Percentiles rank a stretch among this genome's conserved stretches.
Conservation (phyloP, 2,113 vertebrate genomes). For the Leucopsar rothschildi region DNA sequence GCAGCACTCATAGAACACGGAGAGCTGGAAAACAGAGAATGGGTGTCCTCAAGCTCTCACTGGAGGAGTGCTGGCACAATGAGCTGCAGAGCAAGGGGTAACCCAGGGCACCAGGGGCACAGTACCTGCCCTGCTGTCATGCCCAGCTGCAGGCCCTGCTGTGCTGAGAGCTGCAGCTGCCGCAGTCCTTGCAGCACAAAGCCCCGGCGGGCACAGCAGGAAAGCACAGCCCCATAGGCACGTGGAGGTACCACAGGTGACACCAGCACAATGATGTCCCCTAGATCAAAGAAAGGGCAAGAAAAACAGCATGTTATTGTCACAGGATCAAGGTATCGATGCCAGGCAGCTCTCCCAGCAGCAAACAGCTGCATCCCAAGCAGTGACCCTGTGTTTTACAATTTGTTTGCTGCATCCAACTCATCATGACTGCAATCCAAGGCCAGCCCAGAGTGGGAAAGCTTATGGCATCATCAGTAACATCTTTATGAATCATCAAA, state of each 20-base stretch:
- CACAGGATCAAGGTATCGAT: not conserved
- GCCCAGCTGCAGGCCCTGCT: slow-evolving; percentile 30
- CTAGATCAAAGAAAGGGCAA: not conserved
- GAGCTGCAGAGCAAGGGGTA: not conserved
- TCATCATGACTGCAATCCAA: not conserved
- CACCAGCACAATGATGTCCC: slow-evolving; percentile 68
- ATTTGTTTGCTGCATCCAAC: not conserved
- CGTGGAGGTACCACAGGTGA: slow-evolving; percentile 64
- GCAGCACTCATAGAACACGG: not conserved
- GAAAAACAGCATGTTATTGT: not conserved
- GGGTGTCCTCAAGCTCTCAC: not conserved
- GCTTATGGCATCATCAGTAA: not conserved
- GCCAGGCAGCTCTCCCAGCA: not conserved
- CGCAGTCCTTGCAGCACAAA: slow-evolving; percentile 68
- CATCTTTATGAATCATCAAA: not conserved
- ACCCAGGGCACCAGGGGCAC: not conserved
- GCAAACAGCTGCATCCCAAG: not conserved
- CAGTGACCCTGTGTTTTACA: not conserved
- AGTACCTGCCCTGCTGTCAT: slow-evolving; percentile 71
- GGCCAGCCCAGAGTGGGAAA: not conserved
- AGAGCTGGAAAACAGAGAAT: not conserved
- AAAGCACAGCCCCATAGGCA: slow-evolving; percentile 60
- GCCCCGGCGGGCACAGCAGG: slow-evolving; percentile 53
- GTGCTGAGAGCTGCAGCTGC: slow-evolving; percentile 51
- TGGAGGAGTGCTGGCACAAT: not conserved